Percentiles rank a stretch among this genome's conserved stretches.
Evolutionary conservation across 2,888 invertebrate species (phyloP).

Genomic region (Drosophila lutescens): DNA sequence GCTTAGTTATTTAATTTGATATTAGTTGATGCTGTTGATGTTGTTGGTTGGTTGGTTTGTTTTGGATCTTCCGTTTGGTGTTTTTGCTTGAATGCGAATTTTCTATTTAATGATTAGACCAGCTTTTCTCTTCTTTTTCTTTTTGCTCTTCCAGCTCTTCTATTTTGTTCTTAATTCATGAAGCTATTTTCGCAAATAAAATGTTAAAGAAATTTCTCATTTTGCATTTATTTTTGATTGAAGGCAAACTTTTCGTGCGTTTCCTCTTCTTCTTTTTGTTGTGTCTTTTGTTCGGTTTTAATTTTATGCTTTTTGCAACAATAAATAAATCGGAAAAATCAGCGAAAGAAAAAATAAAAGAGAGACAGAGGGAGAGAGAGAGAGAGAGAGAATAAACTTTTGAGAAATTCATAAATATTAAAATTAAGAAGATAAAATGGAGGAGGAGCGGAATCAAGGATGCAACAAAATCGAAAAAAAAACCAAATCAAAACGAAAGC

Average conservation of each 20-base stretch:
- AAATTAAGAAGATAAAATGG: slow-evolving; percentile 22
- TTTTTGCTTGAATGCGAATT: slow-evolving; percentile 34
- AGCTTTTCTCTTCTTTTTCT: slow-evolving; percentile 38
- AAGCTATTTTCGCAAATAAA: slow-evolving; percentile 43
- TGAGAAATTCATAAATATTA: slow-evolving; percentile 67
- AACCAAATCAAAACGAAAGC: slow-evolving; percentile 38
- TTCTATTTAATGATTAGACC: slow-evolving; percentile 50
- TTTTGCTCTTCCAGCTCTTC: slow-evolving; percentile 62
- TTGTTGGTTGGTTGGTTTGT: slow-evolving; percentile 50
- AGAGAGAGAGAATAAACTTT: slow-evolving; percentile 34
- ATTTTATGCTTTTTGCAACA: slow-evolving; percentile 61
- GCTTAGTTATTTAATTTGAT: slow-evolving; percentile 66
- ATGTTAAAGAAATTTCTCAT: slow-evolving; percentile 40
- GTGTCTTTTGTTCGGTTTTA: slow-evolving; percentile 40
- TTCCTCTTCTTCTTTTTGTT: slow-evolving; percentile 31
- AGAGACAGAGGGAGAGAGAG: background rate
- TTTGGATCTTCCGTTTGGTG: slow-evolving; percentile 53
- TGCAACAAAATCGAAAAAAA: slow-evolving; percentile 19
- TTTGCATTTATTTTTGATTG: slow-evolving; percentile 20
- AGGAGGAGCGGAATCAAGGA: slow-evolving; percentile 16
- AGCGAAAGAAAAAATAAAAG: slow-evolving; percentile 9
- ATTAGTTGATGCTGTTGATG: slow-evolving; percentile 74
- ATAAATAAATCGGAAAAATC: slow-evolving; percentile 7
- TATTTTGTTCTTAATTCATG: slow-evolving; percentile 60
- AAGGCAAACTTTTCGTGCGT: slow-evolving; percentile 30